These are phyloP conservation scores for Paelopatides confundens DNA, from an alignment of 53 echinoderm and acorn worm genomes.

Conservation along the genomic window DNA sequence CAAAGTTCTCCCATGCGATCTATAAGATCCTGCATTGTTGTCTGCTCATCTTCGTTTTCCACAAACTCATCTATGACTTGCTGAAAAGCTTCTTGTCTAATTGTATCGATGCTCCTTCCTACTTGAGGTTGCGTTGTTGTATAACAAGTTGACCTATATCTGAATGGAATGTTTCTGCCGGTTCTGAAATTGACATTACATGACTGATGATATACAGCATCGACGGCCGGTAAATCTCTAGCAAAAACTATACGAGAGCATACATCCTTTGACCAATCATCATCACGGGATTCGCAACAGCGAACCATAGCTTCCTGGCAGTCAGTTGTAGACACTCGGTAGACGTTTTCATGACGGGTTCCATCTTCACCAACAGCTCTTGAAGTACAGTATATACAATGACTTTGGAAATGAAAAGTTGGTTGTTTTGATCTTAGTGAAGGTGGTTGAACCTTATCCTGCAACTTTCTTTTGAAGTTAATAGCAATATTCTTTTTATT, in stretches of 20 bases:
- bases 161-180: too few relatives aligned
- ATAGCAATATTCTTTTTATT: too few relatives aligned
- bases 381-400: constrained; percentile 40
- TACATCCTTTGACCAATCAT: too few relatives aligned
- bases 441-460: constrained; percentile 12
- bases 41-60: too few relatives aligned
- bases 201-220: background rate
- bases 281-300: too few relatives aligned
- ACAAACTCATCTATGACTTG: too few relatives aligned
- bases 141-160: too few relatives aligned
- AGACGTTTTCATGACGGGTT: constrained; percentile 33
- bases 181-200: background rate
- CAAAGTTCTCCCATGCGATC: too few relatives aligned
- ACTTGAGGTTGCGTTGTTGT: too few relatives aligned
- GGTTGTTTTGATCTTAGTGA: constrained; percentile 40
- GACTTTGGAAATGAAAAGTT: constrained; percentile 33
- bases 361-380: constrained; percentile 19
- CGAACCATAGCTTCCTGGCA: background rate
- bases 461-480: constrained; percentile 36
- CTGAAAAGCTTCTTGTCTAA: too few relatives aligned
- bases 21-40: too few relatives aligned
- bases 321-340: background rate
- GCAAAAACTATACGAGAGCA: background rate
- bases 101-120: too few relatives aligned
- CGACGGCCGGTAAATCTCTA: background rate